These are phyloP conservation scores for Eulemur rufifrons DNA, from an alignment of 2,113 vertebrate genomes.

Conservation along the genomic window DNA sequence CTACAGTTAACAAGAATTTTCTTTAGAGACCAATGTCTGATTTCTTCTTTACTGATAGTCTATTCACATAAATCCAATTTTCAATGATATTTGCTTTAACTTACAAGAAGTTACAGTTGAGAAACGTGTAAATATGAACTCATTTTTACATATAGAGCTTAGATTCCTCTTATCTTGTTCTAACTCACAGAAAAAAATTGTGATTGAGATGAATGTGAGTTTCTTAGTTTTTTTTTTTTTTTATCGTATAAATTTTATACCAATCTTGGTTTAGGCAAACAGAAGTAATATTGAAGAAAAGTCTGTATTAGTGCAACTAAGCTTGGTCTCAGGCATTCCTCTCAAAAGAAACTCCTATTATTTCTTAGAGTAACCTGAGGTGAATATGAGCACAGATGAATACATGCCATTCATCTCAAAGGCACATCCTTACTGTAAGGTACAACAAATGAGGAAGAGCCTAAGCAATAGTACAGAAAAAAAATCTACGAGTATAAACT, in stretches of 20 bases:
- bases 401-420: not conserved
- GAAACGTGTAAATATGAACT: not conserved
- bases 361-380: not conserved
- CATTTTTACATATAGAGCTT: not conserved
- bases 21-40: not conserved
- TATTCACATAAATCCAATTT: not conserved
- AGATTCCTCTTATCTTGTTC: not conserved
- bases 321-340: not conserved
- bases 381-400: not conserved
- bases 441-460: no score
- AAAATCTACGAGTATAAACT: no score
- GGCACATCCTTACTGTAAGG: not conserved
- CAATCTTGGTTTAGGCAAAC: not conserved
- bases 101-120: not conserved
- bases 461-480: not conserved
- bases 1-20: not conserved
- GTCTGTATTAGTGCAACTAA: not conserved
- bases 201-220: not conserved
- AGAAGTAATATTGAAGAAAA: not conserved
- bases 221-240: not conserved
- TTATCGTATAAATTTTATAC: not conserved
- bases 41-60: not conserved
- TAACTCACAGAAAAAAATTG: slow-evolving; percentile 26
- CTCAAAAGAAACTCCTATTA: not conserved
- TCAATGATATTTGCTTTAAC: not conserved